Evolutionary conservation across 2,797 vertebrate species (phyloP).

Genomic region (Pseudocheirus occidentalis): DNA sequence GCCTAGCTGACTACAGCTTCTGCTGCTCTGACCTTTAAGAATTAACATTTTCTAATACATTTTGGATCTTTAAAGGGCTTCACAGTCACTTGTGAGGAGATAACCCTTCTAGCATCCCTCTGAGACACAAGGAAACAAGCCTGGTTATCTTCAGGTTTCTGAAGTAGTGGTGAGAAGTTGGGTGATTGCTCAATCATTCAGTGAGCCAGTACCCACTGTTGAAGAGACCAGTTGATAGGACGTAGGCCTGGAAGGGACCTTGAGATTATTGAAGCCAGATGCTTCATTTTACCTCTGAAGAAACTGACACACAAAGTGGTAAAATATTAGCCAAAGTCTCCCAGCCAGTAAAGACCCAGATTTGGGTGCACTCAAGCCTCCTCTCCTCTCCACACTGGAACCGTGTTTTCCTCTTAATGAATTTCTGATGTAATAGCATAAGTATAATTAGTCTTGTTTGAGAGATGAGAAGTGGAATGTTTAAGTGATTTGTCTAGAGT

Average conservation of each 20-base stretch:
- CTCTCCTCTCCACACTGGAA: background rate
- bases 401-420: background rate
- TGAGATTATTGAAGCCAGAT: background rate
- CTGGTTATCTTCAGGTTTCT: background rate
- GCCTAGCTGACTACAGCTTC: background rate
- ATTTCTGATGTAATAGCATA: background rate
- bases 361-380: background rate
- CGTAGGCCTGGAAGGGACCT: constrained; percentile 36
- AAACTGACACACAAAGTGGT: constrained; percentile 48
- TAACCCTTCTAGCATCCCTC: background rate
- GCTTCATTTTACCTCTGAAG: constrained; percentile 23
- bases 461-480: background rate
- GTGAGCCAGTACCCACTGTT: background rate
- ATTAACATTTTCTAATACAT: background rate
- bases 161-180: background rate
- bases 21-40: background rate
- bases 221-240: background rate
- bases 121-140: background rate
- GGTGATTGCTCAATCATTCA: background rate
- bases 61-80: rapidly evolving
- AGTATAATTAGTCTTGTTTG: background rate
- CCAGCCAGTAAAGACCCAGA: background rate
- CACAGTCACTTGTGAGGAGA: background rate
- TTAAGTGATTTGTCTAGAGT: constrained; percentile 20
- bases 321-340: background rate